phyloP scores from a whole-genome alignment of 2,888 invertebrate genomes.

The Luperina nickerlii region DNA sequence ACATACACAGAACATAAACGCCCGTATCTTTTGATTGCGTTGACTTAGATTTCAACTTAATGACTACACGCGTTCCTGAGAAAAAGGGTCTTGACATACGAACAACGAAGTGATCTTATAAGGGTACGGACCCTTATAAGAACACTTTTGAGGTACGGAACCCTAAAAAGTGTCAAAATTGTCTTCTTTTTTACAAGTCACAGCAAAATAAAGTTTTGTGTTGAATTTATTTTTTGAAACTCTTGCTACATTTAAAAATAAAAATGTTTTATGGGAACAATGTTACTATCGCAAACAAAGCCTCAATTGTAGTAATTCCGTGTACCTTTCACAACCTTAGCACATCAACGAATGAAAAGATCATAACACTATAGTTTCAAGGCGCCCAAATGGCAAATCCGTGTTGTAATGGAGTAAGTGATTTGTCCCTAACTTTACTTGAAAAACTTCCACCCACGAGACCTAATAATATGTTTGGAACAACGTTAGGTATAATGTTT shows the following conservation, averaged over 20 bases:
- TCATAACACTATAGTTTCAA: neutral
- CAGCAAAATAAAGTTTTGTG: neutral
- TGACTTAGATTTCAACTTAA: no score
- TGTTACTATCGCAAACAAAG: neutral
- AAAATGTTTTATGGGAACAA: no score
- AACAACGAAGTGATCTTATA: no score
- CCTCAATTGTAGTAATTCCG: neutral
- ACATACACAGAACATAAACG: no score
- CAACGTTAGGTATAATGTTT: slow-evolving; percentile 43
- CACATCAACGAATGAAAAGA: slow-evolving; percentile 5
- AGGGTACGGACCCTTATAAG: no score
- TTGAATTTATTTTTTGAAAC: neutral
- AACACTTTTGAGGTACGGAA: no score
- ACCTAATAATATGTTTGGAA: slow-evolving; percentile 41
- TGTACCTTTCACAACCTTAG: neutral
- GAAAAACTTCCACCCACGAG: slow-evolving; percentile 31
- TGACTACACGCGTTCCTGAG: no score
- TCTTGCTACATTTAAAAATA: neutral
- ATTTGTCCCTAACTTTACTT: slow-evolving; percentile 27
- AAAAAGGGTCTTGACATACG: no score
- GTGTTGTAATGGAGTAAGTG: slow-evolving; percentile 2
- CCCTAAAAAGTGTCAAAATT: slow-evolving; percentile 1
- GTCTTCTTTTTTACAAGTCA: slow-evolving; percentile 14
- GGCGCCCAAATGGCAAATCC: slow-evolving; percentile 5
- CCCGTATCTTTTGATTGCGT: no score